Percentiles rank a stretch among this genome's conserved stretches.
Conservation (phyloP, 1,140 invertebrate genomes). For the Theocolax elegans region DNA sequence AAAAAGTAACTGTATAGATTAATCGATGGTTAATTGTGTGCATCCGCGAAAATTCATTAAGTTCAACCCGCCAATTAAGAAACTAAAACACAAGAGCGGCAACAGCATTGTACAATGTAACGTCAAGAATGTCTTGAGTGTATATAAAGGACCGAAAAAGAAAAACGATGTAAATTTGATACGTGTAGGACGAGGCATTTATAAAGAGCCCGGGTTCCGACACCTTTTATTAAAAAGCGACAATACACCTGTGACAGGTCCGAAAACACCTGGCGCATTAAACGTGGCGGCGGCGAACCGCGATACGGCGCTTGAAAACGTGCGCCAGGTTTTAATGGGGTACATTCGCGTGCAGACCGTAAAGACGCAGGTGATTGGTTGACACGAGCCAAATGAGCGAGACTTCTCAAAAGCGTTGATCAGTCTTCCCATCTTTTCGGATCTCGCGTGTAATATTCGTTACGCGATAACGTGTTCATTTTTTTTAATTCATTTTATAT, state of each 20-base stretch:
- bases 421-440: neutral
- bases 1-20: too few relatives aligned
- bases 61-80: too few relatives aligned
- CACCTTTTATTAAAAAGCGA: too few relatives aligned
- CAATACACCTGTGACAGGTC: constrained; percentile 19
- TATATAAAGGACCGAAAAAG: too few relatives aligned
- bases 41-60: too few relatives aligned
- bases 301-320: neutral
- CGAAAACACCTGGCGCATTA: constrained; percentile 13
- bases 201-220: too few relatives aligned
- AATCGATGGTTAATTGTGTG: too few relatives aligned
- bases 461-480: constrained; percentile 30
- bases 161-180: too few relatives aligned
- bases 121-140: too few relatives aligned
- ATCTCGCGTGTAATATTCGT: constrained; percentile 36
- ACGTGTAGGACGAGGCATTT: too few relatives aligned
- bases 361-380: constrained; percentile 49
- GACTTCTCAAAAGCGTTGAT: constrained; percentile 30
- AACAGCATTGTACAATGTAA: too few relatives aligned
- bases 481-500: constrained; percentile 18
- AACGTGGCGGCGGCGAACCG: neutral
- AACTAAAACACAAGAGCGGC: too few relatives aligned
- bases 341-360: constrained; percentile 23
- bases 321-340: constrained; percentile 29
- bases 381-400: constrained; percentile 46